Evolutionary conservation across 2,113 vertebrate species (phyloP).

Genomic region (Petaurus breviceps): DNA sequence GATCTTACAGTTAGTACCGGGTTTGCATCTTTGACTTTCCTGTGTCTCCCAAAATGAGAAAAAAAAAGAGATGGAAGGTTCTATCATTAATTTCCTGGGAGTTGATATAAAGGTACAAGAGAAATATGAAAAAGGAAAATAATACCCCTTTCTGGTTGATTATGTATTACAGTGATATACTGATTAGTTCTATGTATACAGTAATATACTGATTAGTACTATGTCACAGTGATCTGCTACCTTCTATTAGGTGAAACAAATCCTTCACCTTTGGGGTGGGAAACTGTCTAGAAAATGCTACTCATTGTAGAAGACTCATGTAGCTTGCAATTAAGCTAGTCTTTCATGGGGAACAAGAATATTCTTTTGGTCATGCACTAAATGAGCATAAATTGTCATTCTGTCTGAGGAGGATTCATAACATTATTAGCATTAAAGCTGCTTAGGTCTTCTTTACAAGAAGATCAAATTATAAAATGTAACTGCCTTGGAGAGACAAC

Average conservation of each 20-base stretch:
- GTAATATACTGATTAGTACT: neutral
- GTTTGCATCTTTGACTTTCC: neutral
- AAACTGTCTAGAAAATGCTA: neutral
- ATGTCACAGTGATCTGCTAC: neutral
- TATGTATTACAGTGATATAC: neutral
- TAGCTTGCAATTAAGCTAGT: neutral
- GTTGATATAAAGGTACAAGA: neutral
- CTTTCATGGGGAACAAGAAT: neutral
- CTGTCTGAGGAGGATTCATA: neutral
- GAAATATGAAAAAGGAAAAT: neutral
- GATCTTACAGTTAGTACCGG: neutral
- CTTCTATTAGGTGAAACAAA: neutral
- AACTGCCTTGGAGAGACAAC: neutral
- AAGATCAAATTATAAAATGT: neutral
- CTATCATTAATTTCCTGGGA: neutral
- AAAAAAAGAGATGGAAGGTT: neutral
- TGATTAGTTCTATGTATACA: neutral
- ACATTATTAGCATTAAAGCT: constrained; percentile 1
- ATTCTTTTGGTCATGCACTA: neutral
- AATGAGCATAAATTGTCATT: neutral
- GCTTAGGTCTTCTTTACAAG: neutral
- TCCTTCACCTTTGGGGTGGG: neutral
- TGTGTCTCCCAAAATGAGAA: neutral
- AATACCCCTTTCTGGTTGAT: neutral
- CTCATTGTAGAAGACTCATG: neutral